phyloP scores from a whole-genome alignment of 1,140 invertebrate species.

The Drosophila nigrodunni region DNA sequence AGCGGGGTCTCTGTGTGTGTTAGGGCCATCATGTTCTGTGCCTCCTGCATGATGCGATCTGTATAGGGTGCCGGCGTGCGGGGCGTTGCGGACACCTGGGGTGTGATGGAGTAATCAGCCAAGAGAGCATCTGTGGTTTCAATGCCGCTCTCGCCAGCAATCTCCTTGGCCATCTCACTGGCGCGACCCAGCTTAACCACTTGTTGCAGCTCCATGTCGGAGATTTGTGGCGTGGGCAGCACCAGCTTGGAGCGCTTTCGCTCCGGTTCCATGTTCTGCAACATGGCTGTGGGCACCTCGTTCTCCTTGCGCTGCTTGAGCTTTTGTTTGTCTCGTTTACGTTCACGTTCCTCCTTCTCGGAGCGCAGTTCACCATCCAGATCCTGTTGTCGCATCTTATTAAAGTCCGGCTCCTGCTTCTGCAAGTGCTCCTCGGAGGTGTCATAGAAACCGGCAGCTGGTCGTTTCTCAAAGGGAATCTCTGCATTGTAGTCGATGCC shows the following conservation, averaged over 20 bases:
- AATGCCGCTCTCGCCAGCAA: constrained; percentile 93
- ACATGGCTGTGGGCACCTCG: constrained; percentile 96
- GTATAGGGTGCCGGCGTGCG: constrained; percentile 92
- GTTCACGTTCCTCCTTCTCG: constrained; percentile 95
- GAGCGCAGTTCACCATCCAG: constrained; percentile 95
- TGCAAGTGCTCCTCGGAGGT: constrained; percentile 95
- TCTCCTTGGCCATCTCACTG: constrained; percentile 96
- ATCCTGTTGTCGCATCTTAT: constrained; percentile 95
- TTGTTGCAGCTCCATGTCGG: constrained; percentile 95
- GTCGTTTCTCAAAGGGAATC: constrained; percentile 98
- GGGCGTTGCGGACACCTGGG: constrained; percentile 91
- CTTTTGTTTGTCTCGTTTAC: constrained; percentile 96
- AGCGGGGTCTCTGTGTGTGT: constrained; percentile 98
- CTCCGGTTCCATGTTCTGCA: constrained; percentile 95
- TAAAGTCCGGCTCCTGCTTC: constrained; percentile 95
- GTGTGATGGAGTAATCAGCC: constrained; percentile 95
- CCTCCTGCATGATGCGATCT: constrained; percentile 94
- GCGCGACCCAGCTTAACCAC: constrained; percentile 98
- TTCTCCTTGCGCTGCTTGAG: constrained; percentile 98
- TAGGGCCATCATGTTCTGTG: constrained; percentile 99
- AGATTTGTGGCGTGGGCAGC: constrained; percentile 98
- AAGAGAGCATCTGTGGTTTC: constrained; percentile 94
- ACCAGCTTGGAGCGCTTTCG: constrained; percentile 98
- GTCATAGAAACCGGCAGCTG: constrained; percentile 96
- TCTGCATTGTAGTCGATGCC: constrained; percentile 99